phyloP scores from a whole-genome alignment of 2,113 vertebrate genomes.

The Notechis scutatus region DNA sequence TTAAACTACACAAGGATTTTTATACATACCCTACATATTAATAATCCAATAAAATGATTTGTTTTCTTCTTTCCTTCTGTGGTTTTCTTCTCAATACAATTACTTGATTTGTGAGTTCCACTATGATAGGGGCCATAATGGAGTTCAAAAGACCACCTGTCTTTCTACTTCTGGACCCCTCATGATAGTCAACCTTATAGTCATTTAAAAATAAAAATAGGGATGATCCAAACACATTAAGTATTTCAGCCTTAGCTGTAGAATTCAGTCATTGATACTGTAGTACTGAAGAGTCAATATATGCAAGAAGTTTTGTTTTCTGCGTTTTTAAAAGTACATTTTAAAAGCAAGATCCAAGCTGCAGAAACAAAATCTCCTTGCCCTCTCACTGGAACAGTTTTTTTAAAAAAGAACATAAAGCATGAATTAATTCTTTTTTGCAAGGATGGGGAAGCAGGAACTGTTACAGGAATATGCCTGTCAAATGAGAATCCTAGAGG shows the following conservation, averaged over 20 bases:
- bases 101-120: background rate
- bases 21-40: background rate
- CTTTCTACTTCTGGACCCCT: background rate
- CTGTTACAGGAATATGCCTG: background rate
- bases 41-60: background rate
- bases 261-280: background rate
- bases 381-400: background rate
- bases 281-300: background rate
- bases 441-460: background rate
- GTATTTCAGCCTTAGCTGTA: background rate
- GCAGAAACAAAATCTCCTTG: background rate
- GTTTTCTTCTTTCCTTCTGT: no score
- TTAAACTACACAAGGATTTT: background rate
- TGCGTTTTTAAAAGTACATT: background rate
- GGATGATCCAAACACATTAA: no score
- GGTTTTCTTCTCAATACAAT: no score
- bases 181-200: background rate
- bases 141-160: background rate
- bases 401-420: background rate
- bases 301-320: background rate
- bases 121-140: background rate
- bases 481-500: background rate
- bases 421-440: background rate
- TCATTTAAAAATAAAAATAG: background rate
- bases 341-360: background rate